A percentile compares a stretch with the other conserved stretches of the same genome.
Conservation (phyloP, 2,113 vertebrate genomes). For the Cinclus cinclus region DNA sequence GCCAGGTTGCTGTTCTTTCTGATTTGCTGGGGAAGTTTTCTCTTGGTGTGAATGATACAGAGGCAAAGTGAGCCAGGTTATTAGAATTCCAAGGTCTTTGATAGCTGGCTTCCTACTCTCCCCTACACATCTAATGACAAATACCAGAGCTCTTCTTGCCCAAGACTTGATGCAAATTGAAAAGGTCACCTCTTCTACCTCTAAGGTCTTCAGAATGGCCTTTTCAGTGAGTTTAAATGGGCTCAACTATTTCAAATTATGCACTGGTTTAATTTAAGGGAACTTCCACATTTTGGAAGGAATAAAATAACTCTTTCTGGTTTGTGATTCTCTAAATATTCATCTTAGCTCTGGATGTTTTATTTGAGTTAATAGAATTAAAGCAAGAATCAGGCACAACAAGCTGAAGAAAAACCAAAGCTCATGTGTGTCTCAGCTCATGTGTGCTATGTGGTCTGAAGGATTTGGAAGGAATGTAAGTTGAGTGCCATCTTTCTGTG, state of each 20-base stretch:
- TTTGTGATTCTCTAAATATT: not conserved
- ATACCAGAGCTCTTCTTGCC: not conserved
- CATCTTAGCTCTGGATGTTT: not conserved
- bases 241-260: not conserved
- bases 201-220: not conserved
- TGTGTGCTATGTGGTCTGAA: not conserved
- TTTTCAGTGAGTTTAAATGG: not conserved
- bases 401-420: not conserved
- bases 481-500: not conserved
- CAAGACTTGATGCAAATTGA: not conserved
- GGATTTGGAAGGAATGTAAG: constrained; percentile 10
- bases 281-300: not conserved
- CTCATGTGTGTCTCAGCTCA: not conserved
- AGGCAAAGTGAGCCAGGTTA: not conserved
- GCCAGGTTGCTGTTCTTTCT: not conserved
- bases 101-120: not conserved
- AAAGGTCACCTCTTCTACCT: not conserved
- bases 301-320: not conserved
- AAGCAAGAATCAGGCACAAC: not conserved
- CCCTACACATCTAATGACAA: not conserved
- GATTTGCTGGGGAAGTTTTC: not conserved
- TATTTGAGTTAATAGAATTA: not conserved
- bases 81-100: not conserved
- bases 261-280: not conserved
- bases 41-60: not conserved